Evolutionary conservation across 1,140 invertebrate genomes (phyloP).

Genomic region (Sipha flava): DNA sequence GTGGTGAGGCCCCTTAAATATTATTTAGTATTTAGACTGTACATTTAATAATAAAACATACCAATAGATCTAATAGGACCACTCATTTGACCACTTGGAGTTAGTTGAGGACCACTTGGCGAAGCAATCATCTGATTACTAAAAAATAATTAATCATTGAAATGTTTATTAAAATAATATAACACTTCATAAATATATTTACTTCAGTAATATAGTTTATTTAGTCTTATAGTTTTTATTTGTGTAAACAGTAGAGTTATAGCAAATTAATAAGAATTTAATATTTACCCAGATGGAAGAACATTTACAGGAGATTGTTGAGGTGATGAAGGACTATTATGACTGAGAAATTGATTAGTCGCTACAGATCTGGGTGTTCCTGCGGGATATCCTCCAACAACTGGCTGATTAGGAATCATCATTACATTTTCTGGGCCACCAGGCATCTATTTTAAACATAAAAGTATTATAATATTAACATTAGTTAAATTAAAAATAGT

Average conservation of each 20-base stretch:
- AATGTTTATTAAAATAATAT: not conserved
- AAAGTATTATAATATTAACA: not conserved
- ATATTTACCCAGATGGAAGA: slow-evolving; percentile 17
- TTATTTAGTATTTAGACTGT: too few relatives aligned
- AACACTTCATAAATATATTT: not conserved
- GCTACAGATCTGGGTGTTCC: slow-evolving; percentile 22
- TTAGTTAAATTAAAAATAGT: too few relatives aligned
- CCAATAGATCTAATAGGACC: slow-evolving; percentile 26
- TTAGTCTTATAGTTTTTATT: too few relatives aligned
- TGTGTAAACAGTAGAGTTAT: too few relatives aligned
- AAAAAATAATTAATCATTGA: not conserved
- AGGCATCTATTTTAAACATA: slow-evolving; percentile 32
- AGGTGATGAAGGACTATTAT: slow-evolving; percentile 15
- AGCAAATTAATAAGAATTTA: not conserved
- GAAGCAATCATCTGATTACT: slow-evolving; percentile 28
- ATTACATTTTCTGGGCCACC: slow-evolving; percentile 43
- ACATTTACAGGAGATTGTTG: slow-evolving; percentile 29
- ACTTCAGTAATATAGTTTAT: too few relatives aligned
- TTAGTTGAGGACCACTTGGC: slow-evolving; percentile 21
- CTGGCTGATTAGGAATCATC: slow-evolving; percentile 40
- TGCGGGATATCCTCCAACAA: slow-evolving; percentile 31
- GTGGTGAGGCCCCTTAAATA: too few relatives aligned
- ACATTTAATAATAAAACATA: not conserved
- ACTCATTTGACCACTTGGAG: slow-evolving; percentile 12
- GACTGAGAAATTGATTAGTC: slow-evolving; percentile 13